A percentile compares a stretch with the other conserved stretches of the same genome.
Evolutionary conservation across 2,113 vertebrate species (phyloP).

Genomic region (Piprites chloris): DNA sequence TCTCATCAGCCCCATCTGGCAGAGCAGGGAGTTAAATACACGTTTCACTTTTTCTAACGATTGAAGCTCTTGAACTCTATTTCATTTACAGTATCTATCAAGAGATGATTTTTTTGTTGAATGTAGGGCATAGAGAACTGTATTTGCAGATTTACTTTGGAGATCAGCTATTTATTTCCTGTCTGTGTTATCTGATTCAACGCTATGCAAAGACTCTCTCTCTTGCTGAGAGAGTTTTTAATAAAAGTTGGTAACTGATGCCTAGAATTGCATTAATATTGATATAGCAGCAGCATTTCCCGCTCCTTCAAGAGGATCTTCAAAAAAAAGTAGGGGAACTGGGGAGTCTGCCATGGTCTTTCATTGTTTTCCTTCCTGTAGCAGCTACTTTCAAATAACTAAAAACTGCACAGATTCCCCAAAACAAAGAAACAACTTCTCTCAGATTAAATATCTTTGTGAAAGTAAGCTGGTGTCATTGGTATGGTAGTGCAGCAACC

Average conservation of each 20-base stretch:
- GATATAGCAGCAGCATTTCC: not conserved
- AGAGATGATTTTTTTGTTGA: not conserved
- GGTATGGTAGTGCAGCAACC: not conserved
- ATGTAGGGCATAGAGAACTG: not conserved
- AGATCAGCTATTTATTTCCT: constrained; percentile 4
- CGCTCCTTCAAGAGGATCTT: not conserved
- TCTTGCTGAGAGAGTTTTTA: not conserved
- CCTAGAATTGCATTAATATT: not conserved
- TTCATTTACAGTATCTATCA: not conserved
- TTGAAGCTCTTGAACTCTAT: not conserved
- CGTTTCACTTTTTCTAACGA: not conserved
- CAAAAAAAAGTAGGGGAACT: not conserved
- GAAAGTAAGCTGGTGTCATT: not conserved
- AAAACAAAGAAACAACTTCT: not conserved
- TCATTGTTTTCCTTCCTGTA: not conserved
- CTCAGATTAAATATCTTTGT: not conserved
- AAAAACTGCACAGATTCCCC: not conserved
- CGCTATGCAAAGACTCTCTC: not conserved
- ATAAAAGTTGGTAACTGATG: not conserved
- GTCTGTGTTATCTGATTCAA: not conserved
- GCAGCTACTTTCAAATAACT: not conserved
- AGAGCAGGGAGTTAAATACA: not conserved
- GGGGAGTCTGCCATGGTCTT: not conserved
- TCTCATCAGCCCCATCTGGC: not conserved
- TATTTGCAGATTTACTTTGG: not conserved